Base-by-base conservation (phyloP, 2,113 vertebrate species). In the Lepus americanus region DNA sequence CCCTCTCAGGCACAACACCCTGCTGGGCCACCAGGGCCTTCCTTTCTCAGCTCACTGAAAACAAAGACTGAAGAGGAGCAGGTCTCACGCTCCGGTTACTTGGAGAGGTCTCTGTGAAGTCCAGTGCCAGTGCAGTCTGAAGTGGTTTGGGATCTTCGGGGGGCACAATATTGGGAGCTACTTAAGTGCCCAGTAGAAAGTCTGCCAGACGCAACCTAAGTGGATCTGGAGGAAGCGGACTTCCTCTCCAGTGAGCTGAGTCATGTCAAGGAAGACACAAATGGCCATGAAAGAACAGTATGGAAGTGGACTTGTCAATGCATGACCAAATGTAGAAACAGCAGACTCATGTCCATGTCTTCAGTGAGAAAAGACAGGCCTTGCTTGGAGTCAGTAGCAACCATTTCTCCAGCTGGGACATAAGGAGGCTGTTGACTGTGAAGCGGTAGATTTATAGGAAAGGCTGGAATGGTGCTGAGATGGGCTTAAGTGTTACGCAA, bases 401-500 rank as follows among this genome's bases (percentile, higher is more conserved):
- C 27, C 3, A 0, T 59, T 33, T 27, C 78, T 70, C 51, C n/a
- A 1, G 1, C 31, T 3, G 22, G 22, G 12, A 27, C 25, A 2
- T 14, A 3, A 16, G 39, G 55, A 31, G 11, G 4, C 59, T 4
- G 13, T 44, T 70, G 19, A 3, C 74, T 27, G 23, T 20, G 44
- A 7, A 23, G 27, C 4, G 76, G 12, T 12, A 19, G 73, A 12
- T 66, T 88, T 49, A 25, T 9, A 39, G 64, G 44, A 39, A 79
- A 79, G 22, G 4, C n/a, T 64, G 64, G 76, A 36, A 49, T n/a
- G 69, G 64, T 72, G 61, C 76, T 73, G 16, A 53, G 55, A 10
- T 36, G 39, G n/a, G 53, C 92, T 87, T 16, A 67, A 83, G 87
- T 59, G 92, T 93, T 91, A 82, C 66, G 70, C 33, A 64, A 73